Evolutionary conservation across 1,140 invertebrate genomes (phyloP).

Genomic region (Cheumatopsyche charites): DNA sequence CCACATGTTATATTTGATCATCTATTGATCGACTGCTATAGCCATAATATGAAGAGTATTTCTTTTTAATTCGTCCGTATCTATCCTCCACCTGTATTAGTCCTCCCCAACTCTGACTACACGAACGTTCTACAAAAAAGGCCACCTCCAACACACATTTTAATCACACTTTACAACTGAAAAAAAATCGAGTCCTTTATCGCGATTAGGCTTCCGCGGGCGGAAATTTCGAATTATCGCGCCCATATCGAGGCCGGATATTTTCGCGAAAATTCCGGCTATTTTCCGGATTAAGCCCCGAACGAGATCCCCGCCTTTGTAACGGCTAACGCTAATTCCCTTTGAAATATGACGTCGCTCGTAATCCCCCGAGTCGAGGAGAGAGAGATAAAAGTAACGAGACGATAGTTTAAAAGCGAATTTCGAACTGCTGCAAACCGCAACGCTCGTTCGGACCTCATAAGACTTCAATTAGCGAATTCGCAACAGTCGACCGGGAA

Average conservation of each 20-base stretch:
- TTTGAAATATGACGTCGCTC: constrained; percentile 34
- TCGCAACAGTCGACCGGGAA: too few relatives aligned
- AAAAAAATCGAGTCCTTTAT: background rate
- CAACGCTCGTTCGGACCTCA: background rate
- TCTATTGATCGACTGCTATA: too few relatives aligned
- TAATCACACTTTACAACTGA: background rate
- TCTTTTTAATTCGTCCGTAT: too few relatives aligned
- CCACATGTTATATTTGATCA: too few relatives aligned
- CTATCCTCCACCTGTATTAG: too few relatives aligned
- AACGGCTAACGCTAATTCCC: constrained; percentile 31
- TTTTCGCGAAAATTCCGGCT: constrained; percentile 29
- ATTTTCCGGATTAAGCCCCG: constrained; percentile 29
- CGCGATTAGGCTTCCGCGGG: too few relatives aligned
- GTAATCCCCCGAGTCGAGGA: constrained; percentile 21
- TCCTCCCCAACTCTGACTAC: too few relatives aligned
- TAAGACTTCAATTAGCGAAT: too few relatives aligned
- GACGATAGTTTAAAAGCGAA: constrained; percentile 23
- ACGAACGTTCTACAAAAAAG: too few relatives aligned
- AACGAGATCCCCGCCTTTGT: constrained; percentile 22
- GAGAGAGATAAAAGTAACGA: constrained; percentile 28
- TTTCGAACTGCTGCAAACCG: constrained; percentile 1
- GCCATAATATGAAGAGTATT: too few relatives aligned
- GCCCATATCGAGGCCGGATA: constrained; percentile 3
- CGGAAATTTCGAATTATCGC: background rate
- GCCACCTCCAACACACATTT: background rate